Base-by-base conservation (phyloP, 2,113 vertebrate species). In the Eupsittula cactorum region DNA sequence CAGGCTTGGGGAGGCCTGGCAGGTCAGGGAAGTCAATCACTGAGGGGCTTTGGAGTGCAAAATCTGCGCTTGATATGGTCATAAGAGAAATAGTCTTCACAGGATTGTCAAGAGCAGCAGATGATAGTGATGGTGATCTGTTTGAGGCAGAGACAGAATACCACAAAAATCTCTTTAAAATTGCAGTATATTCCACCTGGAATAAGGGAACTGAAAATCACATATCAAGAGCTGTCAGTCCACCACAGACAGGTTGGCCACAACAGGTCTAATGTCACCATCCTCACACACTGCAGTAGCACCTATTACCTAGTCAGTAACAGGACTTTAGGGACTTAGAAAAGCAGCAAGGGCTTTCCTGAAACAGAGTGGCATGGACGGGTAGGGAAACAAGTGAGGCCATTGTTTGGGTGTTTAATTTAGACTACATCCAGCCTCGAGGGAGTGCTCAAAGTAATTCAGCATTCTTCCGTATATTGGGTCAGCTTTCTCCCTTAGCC, bases 1-100 rank as follows among this genome's bases (percentile, higher is more conserved):
- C 41, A 71, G 71, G n/a, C 35, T 70, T 50, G 39, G 24, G 52
- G 33, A 63, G 31, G 37, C 37, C 69, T 52, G 20, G 31, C 62
- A 67, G 64, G 55, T 37, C 41, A 37, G 2, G 1, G 78, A 14
- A 74, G 28, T 57, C 0, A 0, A 37, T 67, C 44, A 17, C 69
- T 35, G 44, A 65, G 31, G 53, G 78, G 24, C 31, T 93, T 73
- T 50, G 65, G 62, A 42, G n/a, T 73, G 62, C 63, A 88, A 73
- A 67, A 52, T 65, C 15, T 35, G 44, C 37, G n/a, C 31, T 76
- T 57, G 71, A 28, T 3, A 7, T 16, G 31, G 12, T 52, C 0
- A 0, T 52, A 71, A 65, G 76, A 92, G 47, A 86, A 90, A 68
- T 3, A 28, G 27, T 39, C 65, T 41, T 68, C 3, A 4, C 14